Evolutionary conservation across 2,113 vertebrate species (phyloP).

Genomic region (Anser cygnoides): DNA sequence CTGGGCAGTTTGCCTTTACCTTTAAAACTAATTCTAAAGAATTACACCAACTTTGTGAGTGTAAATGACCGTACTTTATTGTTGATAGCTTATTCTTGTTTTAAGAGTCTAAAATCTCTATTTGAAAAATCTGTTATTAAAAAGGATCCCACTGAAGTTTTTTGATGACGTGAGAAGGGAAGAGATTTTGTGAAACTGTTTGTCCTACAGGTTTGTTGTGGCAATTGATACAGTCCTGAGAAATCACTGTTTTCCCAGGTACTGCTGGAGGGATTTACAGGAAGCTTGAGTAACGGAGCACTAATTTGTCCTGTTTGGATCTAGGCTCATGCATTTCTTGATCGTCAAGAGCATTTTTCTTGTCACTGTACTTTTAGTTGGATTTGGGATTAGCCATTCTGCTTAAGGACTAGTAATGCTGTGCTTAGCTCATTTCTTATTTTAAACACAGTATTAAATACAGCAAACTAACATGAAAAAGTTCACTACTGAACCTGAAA

Average conservation of each 20-base stretch:
- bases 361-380: background rate
- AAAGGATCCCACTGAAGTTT: background rate
- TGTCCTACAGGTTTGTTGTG: background rate
- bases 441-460: background rate
- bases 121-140: background rate
- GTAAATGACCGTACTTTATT: background rate
- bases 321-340: background rate
- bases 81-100: background rate
- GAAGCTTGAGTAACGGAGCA: background rate
- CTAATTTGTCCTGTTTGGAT: background rate
- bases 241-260: background rate
- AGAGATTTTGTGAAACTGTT: background rate
- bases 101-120: background rate
- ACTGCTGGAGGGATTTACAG: background rate
- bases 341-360: background rate
- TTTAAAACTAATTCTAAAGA: background rate
- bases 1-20: background rate
- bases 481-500: background rate
- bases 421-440: background rate
- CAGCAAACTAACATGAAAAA: background rate
- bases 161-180: background rate
- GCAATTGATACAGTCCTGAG: background rate
- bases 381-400: constrained; percentile 12
- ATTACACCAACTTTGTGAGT: background rate
- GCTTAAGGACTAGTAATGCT: background rate